Conservation (phyloP, 2,113 vertebrate genomes). For the Pipa parva region DNA sequence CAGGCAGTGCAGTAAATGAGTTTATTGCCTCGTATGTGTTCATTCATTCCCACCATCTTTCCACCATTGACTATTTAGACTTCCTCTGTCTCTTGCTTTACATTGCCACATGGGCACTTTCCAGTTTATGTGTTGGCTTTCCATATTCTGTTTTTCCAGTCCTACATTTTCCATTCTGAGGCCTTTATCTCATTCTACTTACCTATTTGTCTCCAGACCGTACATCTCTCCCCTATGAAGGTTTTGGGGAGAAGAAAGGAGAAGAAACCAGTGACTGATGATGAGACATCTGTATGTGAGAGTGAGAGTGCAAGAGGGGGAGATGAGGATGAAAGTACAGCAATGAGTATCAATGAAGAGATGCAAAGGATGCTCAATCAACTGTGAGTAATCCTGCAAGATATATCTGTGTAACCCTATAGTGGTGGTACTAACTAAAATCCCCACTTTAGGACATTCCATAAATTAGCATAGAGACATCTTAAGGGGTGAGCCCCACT, state of each 20-base stretch:
- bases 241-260: constrained; percentile 75
- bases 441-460: too few relatives aligned
- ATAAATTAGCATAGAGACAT: too few relatives aligned
- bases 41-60: constrained; percentile 36
- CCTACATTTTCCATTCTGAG: constrained; percentile 35
- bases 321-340: constrained; percentile 66
- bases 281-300: constrained; percentile 66
- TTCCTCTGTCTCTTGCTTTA: not conserved
- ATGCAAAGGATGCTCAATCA: constrained; percentile 97
- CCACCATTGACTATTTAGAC: constrained; percentile 36
- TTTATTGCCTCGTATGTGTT: too few relatives aligned
- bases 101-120: not conserved
- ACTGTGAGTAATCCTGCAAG: constrained; percentile 91
- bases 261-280: constrained; percentile 69
- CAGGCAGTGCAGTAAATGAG: too few relatives aligned
- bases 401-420: too few relatives aligned
- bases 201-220: constrained; percentile 66
- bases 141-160: constrained; percentile 12
- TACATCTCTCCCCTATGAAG: constrained; percentile 76
- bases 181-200: constrained; percentile 42
- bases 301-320: constrained; percentile 63
- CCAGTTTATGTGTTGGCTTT: constrained; percentile 37
- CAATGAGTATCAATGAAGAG: constrained; percentile 90
- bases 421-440: too few relatives aligned
- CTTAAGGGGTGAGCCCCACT: too few relatives aligned